Base-by-base conservation (phyloP, 2,797 vertebrate species). In the Limnodromus scolopaceus region DNA sequence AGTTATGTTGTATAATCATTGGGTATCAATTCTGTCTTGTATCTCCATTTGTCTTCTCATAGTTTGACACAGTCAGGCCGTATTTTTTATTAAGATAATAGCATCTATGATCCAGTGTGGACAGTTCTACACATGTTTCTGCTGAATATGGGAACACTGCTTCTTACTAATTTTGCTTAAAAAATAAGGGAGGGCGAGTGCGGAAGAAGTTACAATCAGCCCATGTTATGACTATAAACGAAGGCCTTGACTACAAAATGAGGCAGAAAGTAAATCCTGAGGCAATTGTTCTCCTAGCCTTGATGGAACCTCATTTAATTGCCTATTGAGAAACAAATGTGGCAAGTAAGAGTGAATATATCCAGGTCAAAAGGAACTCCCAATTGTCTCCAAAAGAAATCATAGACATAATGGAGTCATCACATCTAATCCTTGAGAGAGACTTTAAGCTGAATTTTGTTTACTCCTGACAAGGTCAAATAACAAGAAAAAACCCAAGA, bases 381-480 rank as follows among this genome's bases (percentile, higher is more conserved):
- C 34, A 55, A 22, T 0, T 80, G 27, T 57, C 16, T 76, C 54
- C 46, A 84, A 64, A 87, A 64, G 13, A 79, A 66, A 43, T 53
- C 39, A 63, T 16, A 60, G 27, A 58, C 16, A 69, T 36, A 72
- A 6, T 30, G 32, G 8, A 84, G 41, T 61, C 41, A 46, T 71
- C 57, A 34, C 9, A 46, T 27, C 12, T 46, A 81, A 68, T 18
- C 18, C 79, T 61, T 86, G 48, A 63, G 30, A 17, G 23, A 88
- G 43, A 81, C 38, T 91, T 87, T 65, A 75, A 55, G 27, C 13
- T 69, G 61, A n/a, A 60, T 79, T 94, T 88, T 84, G 22, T 38
- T 71, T 84, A 69, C 6, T 66, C 24, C 32, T 79, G 32, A 36
- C 11, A 49, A 57, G 41, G 23, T 84, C 38, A 78, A 76, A 75